Percentiles rank a stretch among this genome's conserved stretches.
phyloP scores from a whole-genome alignment of 2,888 invertebrate species.

The Leucozona laternaria region DNA sequence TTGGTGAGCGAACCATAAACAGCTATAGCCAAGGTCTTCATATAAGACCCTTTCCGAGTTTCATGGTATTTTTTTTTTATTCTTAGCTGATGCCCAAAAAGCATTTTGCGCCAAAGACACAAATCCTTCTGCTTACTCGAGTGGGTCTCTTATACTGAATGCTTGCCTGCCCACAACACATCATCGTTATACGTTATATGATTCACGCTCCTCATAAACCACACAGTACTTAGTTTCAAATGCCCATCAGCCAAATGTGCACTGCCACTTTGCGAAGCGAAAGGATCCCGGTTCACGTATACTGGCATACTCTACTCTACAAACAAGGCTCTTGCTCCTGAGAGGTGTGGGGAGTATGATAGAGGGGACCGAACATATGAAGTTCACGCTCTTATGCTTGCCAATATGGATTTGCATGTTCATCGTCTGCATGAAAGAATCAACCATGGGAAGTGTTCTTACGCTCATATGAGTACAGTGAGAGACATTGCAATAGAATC shows the following conservation, averaged over 20 bases:
- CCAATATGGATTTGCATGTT: conserved; percentile 70
- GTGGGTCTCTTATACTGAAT: conserved; percentile 54
- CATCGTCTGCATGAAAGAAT: conserved; percentile 60
- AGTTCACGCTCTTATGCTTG: conserved; percentile 70
- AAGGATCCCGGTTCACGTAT: conserved; percentile 30
- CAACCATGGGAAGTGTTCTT: conserved; percentile 22
- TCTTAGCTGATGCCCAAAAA: conserved; percentile 33
- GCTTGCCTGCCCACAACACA: conserved; percentile 72
- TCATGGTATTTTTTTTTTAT: conserved; percentile 43
- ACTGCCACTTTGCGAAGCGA: conserved; percentile 72
- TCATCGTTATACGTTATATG: conserved; percentile 72
- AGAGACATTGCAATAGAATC: conserved; percentile 15
- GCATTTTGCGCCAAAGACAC: conserved; percentile 68
- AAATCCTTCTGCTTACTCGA: conserved; percentile 62
- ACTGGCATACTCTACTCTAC: conserved; percentile 8
- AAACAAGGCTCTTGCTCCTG: conserved; percentile 26
- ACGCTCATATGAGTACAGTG: conserved; percentile 23
- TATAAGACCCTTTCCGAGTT: conserved; percentile 54
- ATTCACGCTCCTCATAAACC: conserved; percentile 74
- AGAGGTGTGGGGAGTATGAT: neutral
- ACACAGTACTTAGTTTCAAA: conserved; percentile 75
- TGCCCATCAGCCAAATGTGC: conserved; percentile 75
- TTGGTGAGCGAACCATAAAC: conserved; percentile 31
- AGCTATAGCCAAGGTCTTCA: conserved; percentile 19
- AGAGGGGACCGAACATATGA: conserved; percentile 22